Evolutionary conservation across 2,888 invertebrate genomes (phyloP), one percentile per base, ranked within the genome.

Genomic region (Chloroclystis v-ata): DNA sequence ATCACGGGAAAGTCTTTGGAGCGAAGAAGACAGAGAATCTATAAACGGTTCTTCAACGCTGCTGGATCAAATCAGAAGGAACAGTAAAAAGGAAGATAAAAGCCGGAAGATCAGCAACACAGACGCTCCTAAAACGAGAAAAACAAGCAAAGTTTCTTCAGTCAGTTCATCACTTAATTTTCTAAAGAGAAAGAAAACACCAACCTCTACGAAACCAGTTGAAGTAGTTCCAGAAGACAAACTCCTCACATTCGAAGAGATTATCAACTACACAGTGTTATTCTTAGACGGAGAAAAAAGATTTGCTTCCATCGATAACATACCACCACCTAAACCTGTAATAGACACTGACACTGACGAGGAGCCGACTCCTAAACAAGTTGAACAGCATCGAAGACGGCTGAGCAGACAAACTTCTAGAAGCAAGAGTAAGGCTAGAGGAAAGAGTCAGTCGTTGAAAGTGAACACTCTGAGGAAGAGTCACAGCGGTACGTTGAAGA

Each of bases 1-100:
- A 51, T 88, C 88, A 0, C 77, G 81, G 51, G 86, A 86, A 52
- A 86, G 85, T 39, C 74, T 86, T n/a, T 85, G 83, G 82, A 87
- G 87, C 43, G 87, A 87, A 57, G 86, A 87, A 59, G 85, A 85
- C 44, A 75, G 75, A 49, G 88, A 88, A 46, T 84, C 84, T 1
- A 75, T 85, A 33, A 74, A 82, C 24, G 86, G 81, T 1, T 84
- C 83, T 0, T 67, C 71, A 24, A 70, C 78, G 53, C 78, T 82
- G 60, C 59, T 86, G 1, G 79, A 84, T 47, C 78, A 78, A 44
- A 62, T 71, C 5, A 78, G 79, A 44, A 87, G 84, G 53, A 82
- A 78, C 46, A 82, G 79, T 49, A 84, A 78, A 52, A 87, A 86
- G 52, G 84, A 83, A 47, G 78, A 81, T 41, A 83, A 84, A 54